Conservation (phyloP, 2,113 vertebrate genomes). For the Isichthys henryi region DNA sequence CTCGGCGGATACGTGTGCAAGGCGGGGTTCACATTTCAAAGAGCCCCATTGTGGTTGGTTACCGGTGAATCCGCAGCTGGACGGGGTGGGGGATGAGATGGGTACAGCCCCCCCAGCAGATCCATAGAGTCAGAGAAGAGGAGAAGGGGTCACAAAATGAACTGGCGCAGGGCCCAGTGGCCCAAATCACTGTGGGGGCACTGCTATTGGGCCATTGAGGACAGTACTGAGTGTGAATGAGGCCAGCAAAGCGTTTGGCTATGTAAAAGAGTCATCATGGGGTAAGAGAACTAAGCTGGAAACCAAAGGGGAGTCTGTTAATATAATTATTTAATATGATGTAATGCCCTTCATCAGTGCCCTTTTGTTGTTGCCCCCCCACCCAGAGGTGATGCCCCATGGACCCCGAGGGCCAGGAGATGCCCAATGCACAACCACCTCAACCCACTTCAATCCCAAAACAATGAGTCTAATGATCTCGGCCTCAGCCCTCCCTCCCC, state of each 20-base stretch:
- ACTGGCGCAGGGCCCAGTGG: background rate
- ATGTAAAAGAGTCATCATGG: background rate
- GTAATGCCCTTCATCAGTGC: background rate
- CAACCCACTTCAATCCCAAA: background rate
- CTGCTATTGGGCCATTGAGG: background rate
- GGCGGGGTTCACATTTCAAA: background rate
- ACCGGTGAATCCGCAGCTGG: background rate
- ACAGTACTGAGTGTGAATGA: background rate
- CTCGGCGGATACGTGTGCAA: too few species aligned
- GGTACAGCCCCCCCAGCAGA: background rate
- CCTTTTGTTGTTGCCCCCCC: background rate
- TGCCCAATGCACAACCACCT: background rate
- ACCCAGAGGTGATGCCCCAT: background rate
- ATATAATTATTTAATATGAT: background rate
- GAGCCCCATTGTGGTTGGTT: background rate
- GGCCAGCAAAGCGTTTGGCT: background rate
- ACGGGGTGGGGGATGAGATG: background rate
- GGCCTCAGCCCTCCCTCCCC: background rate
- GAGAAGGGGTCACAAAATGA: background rate
- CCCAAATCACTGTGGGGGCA: background rate
- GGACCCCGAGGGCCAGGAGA: background rate
- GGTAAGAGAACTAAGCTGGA: background rate
- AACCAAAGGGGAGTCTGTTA: background rate
- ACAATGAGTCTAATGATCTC: background rate
- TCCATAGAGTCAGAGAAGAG: background rate